Evolutionary conservation across 2,113 vertebrate species (phyloP), one percentile per base, ranked within the genome.

Genomic region (Scomber colias): DNA sequence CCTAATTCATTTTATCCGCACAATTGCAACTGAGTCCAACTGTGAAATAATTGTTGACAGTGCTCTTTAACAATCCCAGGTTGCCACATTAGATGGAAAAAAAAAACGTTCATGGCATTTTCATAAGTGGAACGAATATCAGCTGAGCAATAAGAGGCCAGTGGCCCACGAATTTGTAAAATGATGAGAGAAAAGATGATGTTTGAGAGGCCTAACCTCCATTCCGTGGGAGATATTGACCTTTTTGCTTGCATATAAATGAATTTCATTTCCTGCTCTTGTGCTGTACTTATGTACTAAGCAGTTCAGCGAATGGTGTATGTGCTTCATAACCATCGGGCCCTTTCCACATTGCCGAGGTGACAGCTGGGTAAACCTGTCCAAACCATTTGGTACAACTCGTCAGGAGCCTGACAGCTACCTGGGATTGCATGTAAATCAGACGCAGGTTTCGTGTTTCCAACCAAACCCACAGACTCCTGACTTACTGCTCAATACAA

Each of bases 151-250:
- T 51, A 16, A 71, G 65, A 70, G 68, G 44, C 60, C 68, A 35
- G 0, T 57, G 69, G 65, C 46, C 46, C 51, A 8, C 15, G 17
- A 61, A 74, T 64, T 30, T 2, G 10, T 31, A 9, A 35, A 69
- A 87, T 55, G 19, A 67, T 77, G 48, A 16, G 11, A 35, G 71
- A 72, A 70, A 78, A 75, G 54, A 75, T 74, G 48, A 51, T 65
- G 77, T 86, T 86, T 88, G 75, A 87, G 84, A 87, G 69, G 50
- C n/a, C 7, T 78, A 81, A 83, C 81, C 84, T 67, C 69, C 21
- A 63, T 71, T 82, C 50, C 35, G n/a, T 12, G 46, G 16, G 69
- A 67, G 46, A 84, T 35, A 61, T 44, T 92, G 75, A 84, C 86
- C 64, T 82, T 88, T 85, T 61, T 54, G 48, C 59, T 49, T 75